Evolutionary conservation across 2,888 invertebrate species (phyloP).

Genomic region (Dione juno): DNA sequence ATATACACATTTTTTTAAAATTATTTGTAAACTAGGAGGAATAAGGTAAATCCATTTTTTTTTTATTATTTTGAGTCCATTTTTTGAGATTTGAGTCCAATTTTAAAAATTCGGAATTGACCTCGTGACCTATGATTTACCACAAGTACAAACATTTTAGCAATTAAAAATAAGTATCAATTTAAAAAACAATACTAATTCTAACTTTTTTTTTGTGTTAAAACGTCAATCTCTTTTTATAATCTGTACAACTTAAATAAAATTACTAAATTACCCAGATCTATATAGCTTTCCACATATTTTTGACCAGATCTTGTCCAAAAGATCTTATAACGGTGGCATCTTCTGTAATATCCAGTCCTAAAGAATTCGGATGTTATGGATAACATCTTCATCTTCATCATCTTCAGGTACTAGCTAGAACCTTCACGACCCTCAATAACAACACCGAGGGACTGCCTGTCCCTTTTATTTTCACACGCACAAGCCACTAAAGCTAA

Average conservation of each 20-base stretch:
- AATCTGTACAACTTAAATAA: neutral
- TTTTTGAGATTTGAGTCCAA: no score
- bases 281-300: neutral
- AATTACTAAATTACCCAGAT: neutral
- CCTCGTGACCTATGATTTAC: no score
- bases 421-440: constrained; percentile 82
- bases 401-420: constrained; percentile 11
- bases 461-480: constrained; percentile 93
- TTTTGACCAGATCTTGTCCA: neutral
- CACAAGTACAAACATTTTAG: no score
- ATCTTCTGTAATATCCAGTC: no score
- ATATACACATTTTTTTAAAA: no score
- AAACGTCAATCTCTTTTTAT: neutral
- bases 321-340: neutral
- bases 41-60: no score
- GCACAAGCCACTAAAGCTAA: constrained; percentile 92
- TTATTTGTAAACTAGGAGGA: no score
- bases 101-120: no score
- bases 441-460: constrained; percentile 89
- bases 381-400: no score
- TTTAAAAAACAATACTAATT: neutral
- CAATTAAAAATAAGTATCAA: neutral
- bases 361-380: neutral
- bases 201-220: neutral
- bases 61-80: no score